Evolutionary conservation across 2,113 vertebrate genomes (phyloP).

Genomic region (Daubentonia madagascariensis): DNA sequence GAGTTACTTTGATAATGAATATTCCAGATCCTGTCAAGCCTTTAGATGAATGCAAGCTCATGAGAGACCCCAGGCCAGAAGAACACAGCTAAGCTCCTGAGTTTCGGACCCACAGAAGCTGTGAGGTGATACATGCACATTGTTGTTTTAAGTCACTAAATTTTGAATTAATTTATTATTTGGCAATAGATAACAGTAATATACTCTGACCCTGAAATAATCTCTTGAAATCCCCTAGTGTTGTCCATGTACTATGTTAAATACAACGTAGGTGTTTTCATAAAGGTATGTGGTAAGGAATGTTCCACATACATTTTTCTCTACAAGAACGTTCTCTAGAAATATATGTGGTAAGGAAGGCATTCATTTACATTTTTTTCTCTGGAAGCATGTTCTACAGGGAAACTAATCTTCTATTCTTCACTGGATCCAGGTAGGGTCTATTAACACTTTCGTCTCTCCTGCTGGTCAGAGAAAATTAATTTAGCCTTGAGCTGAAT

Average conservation of each 20-base stretch:
- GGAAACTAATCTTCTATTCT: neutral
- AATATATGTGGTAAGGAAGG: neutral
- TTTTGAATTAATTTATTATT: neutral
- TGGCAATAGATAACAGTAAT: neutral
- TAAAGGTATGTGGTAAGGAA: neutral
- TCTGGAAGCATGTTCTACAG: neutral
- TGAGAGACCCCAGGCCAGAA: neutral
- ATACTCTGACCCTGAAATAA: neutral
- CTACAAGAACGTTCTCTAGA: neutral
- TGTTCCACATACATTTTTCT: neutral
- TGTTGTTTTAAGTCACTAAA: neutral
- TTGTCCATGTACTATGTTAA: neutral
- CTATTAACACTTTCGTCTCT: neutral
- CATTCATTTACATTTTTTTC: neutral
- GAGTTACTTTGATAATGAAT: neutral
- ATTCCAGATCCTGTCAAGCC: neutral
- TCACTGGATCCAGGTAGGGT: neutral
- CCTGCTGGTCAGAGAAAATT: constrained; percentile 43
- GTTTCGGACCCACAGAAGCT: neutral
- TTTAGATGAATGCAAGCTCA: neutral
- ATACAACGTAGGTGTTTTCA: neutral
- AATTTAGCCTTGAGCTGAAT: constrained; percentile 31
- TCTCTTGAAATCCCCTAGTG: neutral
- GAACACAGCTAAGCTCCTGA: neutral
- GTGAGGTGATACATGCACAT: neutral